Evolutionary conservation across 2,888 invertebrate species (phyloP), one percentile per base, ranked within the genome.

Genomic region (Hypsopygia costalis): DNA sequence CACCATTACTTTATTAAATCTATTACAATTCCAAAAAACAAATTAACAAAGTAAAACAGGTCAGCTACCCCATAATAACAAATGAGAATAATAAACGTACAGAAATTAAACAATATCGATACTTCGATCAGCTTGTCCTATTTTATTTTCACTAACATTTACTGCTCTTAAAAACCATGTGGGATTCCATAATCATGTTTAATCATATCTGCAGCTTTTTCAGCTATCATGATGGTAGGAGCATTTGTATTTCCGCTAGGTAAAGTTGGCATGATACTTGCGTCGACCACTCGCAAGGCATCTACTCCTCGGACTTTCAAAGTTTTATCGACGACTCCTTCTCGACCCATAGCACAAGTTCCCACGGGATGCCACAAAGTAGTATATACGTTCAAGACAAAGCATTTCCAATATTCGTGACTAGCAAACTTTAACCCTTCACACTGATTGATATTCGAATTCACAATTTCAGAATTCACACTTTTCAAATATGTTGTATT

Each of bases 191-290:
- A 7, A 40, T 67, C 56, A 16, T 28, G n/a, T 49, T 91, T 91
- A 28, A 92, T 90, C 66, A 91, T 63, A 58, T 92, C 91, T 3
- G 90, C 74, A 0, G 90, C 91, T 53, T 91, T 91, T 53, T 92
- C 92, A 0, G 85, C 92, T 11, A 91, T 90, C 91, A 92, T 92
- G 12, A 91, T 89, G 1, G 81, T 74, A 0, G 91, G 91, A 0
- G 91, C 91, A 47, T 91, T 90, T 1, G 90, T 91, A 54, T 91
- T 91, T 0, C 91, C 91, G 1, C 90, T 89, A 0, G 81, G 73
- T 0, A 90, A 88, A 25, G 69, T 73, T 0, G 91, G 92, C 89
- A 91, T 91, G 12, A 92, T 76, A 41, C 91, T 90, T 0, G 90
- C 90, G 50, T 92, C 92, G 1, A 91, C 90, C 0, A 92, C 91